phyloP scores from a whole-genome alignment of 2,113 vertebrate genomes.

The Camelus bactrianus region DNA sequence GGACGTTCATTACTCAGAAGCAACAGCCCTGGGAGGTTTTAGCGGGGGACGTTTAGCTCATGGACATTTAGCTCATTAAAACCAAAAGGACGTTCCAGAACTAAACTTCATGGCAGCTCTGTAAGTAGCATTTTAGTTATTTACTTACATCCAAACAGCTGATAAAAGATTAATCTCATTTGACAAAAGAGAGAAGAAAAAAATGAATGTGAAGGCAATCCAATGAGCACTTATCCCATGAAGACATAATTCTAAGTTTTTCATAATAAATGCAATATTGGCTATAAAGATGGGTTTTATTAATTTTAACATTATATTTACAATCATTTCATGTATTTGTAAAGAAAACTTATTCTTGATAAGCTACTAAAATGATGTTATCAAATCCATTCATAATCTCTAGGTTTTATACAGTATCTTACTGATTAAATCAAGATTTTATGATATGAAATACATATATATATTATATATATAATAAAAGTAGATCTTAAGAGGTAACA shows the following conservation, averaged over 20 bases:
- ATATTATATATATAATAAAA: neutral
- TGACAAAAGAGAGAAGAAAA: neutral
- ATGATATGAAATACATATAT: neutral
- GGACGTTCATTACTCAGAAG: neutral
- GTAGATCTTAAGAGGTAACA: neutral
- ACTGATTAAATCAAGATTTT: slow-evolving; percentile 17
- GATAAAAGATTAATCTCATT: neutral
- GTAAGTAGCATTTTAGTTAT: neutral
- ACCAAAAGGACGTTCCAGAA: neutral
- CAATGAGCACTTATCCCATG: neutral
- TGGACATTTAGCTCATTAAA: neutral
- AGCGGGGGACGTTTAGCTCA: neutral
- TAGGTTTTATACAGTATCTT: neutral
- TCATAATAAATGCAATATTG: neutral
- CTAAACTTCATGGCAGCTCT: neutral
- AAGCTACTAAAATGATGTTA: neutral
- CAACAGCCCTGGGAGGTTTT: neutral
- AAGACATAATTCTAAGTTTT: slow-evolving; percentile 24
- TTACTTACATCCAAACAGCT: neutral
- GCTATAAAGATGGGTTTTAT: neutral
- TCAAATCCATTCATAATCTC: neutral
- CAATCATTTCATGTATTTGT: neutral
- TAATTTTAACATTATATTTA: neutral
- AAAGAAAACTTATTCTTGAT: neutral
- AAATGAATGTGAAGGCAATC: neutral